Percentiles rank a stretch among this genome's conserved stretches.
Conservation (phyloP, 2,113 vertebrate genomes). For the Gobio gobio region DNA sequence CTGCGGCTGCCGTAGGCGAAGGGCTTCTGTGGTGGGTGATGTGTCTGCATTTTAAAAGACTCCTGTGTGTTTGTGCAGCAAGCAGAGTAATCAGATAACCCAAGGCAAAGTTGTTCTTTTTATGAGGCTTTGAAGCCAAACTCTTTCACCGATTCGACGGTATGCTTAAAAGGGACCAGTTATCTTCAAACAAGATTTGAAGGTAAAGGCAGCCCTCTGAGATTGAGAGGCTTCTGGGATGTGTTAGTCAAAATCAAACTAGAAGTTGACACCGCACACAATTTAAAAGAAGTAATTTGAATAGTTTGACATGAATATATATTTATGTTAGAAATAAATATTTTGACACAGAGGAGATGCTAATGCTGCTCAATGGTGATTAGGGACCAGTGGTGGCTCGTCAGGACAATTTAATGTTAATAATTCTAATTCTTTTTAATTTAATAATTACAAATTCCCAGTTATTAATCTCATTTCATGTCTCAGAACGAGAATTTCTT, state of each 20-base stretch:
- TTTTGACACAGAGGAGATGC: too few relatives aligned
- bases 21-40: conserved; percentile 33
- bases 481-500: too few relatives aligned
- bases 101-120: conserved; percentile 32
- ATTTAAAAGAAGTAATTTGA: not conserved
- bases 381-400: too few relatives aligned
- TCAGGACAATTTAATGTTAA: too few relatives aligned
- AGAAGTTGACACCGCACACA: not conserved
- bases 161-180: not conserved
- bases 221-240: not conserved
- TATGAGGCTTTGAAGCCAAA: not conserved
- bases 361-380: too few relatives aligned
- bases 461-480: too few relatives aligned
- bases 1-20: conserved; percentile 35
- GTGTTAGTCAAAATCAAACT: not conserved
- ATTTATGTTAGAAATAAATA: too few relatives aligned
- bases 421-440: too few relatives aligned
- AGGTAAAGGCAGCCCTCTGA: not conserved
- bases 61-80: conserved; percentile 35
- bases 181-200: conserved; percentile 21
- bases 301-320: not conserved
- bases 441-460: too few relatives aligned
- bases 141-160: not conserved
- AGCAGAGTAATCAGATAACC: conserved; percentile 32
- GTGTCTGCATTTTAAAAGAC: conserved; percentile 35